Evolutionary conservation across 2,113 vertebrate genomes (phyloP), one percentile per base, ranked within the genome.

Genomic region (Anarrhichthys ocellatus): DNA sequence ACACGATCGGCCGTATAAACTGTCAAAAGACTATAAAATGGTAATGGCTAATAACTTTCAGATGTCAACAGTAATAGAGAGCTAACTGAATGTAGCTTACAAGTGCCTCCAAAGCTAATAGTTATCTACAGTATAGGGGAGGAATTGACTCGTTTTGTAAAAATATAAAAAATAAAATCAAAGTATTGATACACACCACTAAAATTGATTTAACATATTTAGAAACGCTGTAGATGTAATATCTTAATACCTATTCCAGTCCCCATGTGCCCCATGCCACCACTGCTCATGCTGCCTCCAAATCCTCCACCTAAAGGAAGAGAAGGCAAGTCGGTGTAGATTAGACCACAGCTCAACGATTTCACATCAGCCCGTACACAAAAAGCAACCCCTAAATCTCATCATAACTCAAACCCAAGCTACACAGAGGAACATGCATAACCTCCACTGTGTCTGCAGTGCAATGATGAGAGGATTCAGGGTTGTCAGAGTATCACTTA

Each of bases 221-320:
- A 86, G 36, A 78, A 61, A 75, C 32, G 22, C 34, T 62, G 1
- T 76, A 38, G 52, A 76, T 63, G 79, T 8, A 78, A 61, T 94
- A 89, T 77, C 54, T 93, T 90, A 94, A 91, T 97, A 99, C 97
- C 97, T 96, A 99, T 95, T 96, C 96, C 97, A 95, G 96, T 94
- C 90, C 96, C 96, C 94, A 98, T 93, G 40, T 96, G 96, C 73
- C 97, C 97, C 96, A 98, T 97, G 94, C 96, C 95, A 95, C 97
- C 95, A 72, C 95, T 95, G 93, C 96, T 94, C 97, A 99, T 97
- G 94, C 96, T 96, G 96, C 97, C 97, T 92, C 96, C 95, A 95
- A 95, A 97, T 90, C 96, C 95, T 94, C 96, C 97, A 95, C 97
- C 96, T 95, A 24, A 34, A 92, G 93, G 81, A 89, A 94, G 64